Evolutionary conservation across 1,140 invertebrate species (phyloP).

Genomic region (Aphelenchoides besseyi): DNA sequence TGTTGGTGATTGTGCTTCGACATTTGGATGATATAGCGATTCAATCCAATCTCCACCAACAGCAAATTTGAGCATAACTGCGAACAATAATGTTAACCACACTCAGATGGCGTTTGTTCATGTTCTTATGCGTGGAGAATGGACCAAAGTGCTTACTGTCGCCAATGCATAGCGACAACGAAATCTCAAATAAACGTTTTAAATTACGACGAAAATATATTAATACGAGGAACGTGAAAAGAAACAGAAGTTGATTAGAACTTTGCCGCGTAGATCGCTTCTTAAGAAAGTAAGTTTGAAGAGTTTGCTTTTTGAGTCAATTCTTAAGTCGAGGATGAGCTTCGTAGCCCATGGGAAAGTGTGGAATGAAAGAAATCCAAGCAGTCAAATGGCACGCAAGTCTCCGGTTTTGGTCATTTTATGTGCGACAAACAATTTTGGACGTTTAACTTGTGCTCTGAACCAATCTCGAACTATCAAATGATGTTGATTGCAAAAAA

Average conservation of each 20-base stretch:
- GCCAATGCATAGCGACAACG: too few relatives aligned
- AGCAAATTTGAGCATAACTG: slow-evolving; percentile 51
- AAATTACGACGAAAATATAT: too few relatives aligned
- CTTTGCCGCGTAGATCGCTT: too few relatives aligned
- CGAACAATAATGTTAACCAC: neutral
- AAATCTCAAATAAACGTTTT: too few relatives aligned
- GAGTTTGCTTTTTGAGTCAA: too few relatives aligned
- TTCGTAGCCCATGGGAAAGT: neutral
- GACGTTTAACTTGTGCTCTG: neutral
- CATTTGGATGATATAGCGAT: slow-evolving; percentile 27
- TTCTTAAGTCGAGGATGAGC: neutral
- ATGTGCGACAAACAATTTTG: neutral
- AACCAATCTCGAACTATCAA: neutral
- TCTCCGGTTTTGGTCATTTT: slow-evolving; percentile 1
- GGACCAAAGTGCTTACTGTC: neutral
- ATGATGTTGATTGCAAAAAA: neutral
- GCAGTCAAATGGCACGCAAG: neutral
- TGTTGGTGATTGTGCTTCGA: neutral
- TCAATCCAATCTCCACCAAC: slow-evolving; percentile 52
- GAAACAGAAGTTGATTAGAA: too few relatives aligned
- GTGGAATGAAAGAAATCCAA: neutral
- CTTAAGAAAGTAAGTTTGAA: too few relatives aligned
- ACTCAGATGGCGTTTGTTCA: neutral
- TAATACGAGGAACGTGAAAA: too few relatives aligned
- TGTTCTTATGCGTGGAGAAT: neutral